Evolutionary conservation across 2,113 vertebrate genomes (phyloP).

Genomic region (Protomyctophum bolini): DNA sequence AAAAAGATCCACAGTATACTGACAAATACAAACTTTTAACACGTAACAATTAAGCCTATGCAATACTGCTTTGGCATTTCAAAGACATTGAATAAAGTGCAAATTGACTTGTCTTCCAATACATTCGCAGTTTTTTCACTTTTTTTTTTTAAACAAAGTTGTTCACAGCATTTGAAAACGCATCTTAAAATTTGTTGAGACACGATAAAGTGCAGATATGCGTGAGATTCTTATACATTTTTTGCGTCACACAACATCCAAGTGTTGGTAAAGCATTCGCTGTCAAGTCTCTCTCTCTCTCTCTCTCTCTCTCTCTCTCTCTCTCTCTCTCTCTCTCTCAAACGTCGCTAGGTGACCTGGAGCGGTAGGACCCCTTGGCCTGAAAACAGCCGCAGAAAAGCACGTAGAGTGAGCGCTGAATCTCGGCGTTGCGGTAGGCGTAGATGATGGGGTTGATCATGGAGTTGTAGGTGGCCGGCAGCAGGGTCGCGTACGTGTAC

Average conservation of each 20-base stretch:
- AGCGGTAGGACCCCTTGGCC: constrained; percentile 87
- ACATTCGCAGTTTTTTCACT: constrained; percentile 71
- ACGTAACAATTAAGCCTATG: constrained; percentile 66
- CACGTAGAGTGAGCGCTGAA: constrained; percentile 93
- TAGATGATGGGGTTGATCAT: constrained; percentile 99
- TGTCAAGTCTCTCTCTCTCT: no score
- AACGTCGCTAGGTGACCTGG: constrained; percentile 95
- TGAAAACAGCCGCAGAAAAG: constrained; percentile 94
- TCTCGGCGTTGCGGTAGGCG: constrained; percentile 96
- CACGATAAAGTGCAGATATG: constrained; percentile 84
- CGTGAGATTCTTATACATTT: constrained; percentile 48
- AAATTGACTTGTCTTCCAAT: constrained; percentile 41
- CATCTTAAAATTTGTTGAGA: constrained; percentile 60
- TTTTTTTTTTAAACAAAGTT: constrained; percentile 64
- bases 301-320: no score
- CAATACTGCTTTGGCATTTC: constrained; percentile 90
- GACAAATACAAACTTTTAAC: constrained; percentile 38
- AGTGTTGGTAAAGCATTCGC: constrained; percentile 53
- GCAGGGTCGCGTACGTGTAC: constrained; percentile 94
- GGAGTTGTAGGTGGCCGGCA: constrained; percentile 97
- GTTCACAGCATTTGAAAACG: constrained; percentile 67
- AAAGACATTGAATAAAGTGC: constrained; percentile 87
- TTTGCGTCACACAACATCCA: constrained; percentile 8
- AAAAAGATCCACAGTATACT: constrained; percentile 38
- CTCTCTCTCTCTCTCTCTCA: no score